Percentiles rank a stretch among this genome's conserved stretches.
Evolutionary conservation across 2,113 vertebrate species (phyloP).

Genomic region (Butorides virescens): DNA sequence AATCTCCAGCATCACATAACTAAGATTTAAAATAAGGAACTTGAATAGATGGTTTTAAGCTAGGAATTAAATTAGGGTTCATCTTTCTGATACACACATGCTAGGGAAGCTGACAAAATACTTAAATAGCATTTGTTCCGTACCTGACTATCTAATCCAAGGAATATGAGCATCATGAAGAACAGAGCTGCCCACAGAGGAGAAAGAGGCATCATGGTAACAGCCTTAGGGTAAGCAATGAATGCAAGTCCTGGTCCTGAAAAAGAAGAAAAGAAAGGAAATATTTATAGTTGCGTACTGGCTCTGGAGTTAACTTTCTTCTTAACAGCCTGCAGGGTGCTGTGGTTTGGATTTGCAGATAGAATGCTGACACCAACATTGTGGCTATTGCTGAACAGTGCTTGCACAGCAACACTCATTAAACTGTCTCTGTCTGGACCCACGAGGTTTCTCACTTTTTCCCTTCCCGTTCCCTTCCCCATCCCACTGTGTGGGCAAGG

Average conservation of each 20-base stretch:
- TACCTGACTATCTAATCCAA: constrained; percentile 98
- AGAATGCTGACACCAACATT: not conserved
- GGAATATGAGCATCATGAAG: constrained; percentile 99
- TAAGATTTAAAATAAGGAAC: not conserved
- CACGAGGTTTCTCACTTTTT: not conserved
- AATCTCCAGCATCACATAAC: not conserved
- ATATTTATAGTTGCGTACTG: not conserved
- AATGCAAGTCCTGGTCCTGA: constrained; percentile 96
- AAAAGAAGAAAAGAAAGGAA: not conserved
- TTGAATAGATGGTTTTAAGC: not conserved
- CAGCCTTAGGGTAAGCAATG: constrained; percentile 97
- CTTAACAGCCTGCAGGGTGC: not conserved
- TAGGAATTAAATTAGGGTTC: not conserved
- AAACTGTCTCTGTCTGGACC: not conserved
- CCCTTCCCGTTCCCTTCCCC: not conserved
- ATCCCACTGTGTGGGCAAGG: fast-evolving
- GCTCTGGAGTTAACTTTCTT: not conserved
- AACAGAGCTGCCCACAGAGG: constrained; percentile 96
- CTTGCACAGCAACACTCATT: not conserved
- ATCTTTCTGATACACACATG: too few species aligned
- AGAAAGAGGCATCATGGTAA: constrained; percentile 98
- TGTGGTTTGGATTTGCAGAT: not conserved
- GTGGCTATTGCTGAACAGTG: not conserved
- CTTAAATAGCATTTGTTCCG: not conserved
- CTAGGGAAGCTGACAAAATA: not conserved